Evolutionary conservation across 2,888 invertebrate genomes (phyloP), one percentile per base, ranked within the genome.

Genomic region (Callyntrura guangdongensis): DNA sequence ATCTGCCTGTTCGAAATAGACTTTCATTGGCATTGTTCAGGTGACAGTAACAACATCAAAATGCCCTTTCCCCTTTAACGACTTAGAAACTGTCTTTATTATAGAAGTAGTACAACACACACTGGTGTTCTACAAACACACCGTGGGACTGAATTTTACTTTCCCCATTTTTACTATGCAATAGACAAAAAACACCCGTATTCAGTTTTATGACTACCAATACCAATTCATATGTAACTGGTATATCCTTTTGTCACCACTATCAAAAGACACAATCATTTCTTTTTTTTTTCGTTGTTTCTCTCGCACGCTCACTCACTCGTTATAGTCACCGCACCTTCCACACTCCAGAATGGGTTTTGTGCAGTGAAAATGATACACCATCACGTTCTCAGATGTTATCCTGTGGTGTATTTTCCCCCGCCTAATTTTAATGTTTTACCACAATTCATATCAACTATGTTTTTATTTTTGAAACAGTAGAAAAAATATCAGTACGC

Each of bases 301-400:
- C 14, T 56, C 61, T 22, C 20, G 17, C 61, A 17, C 22, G 9
- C 61, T 61, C 22, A 20, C 6, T 59, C 59, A n/a, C 59, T 59
- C 27, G 9, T 27, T 25, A 25, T 27, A 64, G 12, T 14, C 64
- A 5, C 64, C 64, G 1, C 72, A n/a, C n/a, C 72, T 20, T 17
- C 12, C 47, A 47, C 72, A 72, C 25, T 56, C n/a, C 56, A 4
- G n/a, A 69, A 47, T 20, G 17, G n/a, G 45, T 20, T 47, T 72
- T 72, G n/a, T 20, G 17, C 72, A 72, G 72, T 45, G 72, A 72
- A 72, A 72, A 72, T 72, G 72, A 72, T 72, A 72, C 72, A 72
- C 72, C 45, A 45, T 72, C 45, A 72, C 72, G 20, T 72, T 72
- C 17, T 72, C 72, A 20, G 45, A 20, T 47, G 17, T 47, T 47